Evolutionary conservation across 2,797 vertebrate species (phyloP).

Genomic region (Neomorphus geoffroyi): DNA sequence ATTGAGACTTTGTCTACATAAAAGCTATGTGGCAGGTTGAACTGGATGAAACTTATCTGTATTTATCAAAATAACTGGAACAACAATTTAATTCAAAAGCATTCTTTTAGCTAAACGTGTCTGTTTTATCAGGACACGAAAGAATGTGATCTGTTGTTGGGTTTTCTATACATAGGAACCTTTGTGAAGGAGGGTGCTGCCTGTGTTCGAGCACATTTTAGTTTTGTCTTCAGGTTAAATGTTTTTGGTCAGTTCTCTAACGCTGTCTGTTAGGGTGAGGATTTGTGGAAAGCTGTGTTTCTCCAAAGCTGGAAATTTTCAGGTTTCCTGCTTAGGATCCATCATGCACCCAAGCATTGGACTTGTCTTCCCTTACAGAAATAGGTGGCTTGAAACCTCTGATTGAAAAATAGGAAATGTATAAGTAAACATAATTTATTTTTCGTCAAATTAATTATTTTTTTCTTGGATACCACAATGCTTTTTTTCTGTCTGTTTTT

Average conservation of each 20-base stretch:
- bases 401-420: not conserved
- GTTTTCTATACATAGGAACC: not conserved
- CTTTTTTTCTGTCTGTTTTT: not conserved
- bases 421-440: not conserved
- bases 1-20: not conserved
- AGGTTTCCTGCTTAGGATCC: not conserved
- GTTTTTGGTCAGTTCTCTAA: not conserved
- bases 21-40: not conserved
- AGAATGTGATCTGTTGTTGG: fast-evolving
- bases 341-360: not conserved
- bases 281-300: not conserved
- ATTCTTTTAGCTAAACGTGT: fast-evolving
- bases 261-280: fast-evolving
- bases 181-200: not conserved
- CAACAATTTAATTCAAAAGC: not conserved
- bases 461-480: not conserved
- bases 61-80: not conserved
- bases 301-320: not conserved
- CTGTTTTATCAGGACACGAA: not conserved
- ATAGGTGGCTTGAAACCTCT: not conserved
- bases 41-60: not conserved
- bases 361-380: not conserved
- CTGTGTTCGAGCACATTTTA: fast-evolving
- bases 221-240: not conserved
- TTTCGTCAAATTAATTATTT: not conserved